Evolutionary conservation across 2,797 vertebrate genomes (phyloP), one percentile per base, ranked within the genome.

Genomic region (Periparus ater): DNA sequence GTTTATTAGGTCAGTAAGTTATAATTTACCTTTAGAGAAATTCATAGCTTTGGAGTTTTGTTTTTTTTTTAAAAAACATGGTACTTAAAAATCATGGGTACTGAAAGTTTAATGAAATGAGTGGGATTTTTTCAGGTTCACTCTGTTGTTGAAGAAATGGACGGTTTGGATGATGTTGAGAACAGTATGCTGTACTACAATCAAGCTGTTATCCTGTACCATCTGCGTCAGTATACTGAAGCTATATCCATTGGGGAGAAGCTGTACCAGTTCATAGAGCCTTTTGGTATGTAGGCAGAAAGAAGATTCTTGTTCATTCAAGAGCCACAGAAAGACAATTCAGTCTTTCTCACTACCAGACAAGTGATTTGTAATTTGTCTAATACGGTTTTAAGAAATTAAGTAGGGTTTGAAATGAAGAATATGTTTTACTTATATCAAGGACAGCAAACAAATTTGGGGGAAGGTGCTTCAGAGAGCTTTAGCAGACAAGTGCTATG

Each of bases 261-360:
- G 89, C 98, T 99, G 42, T 99, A 99, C 96, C 99, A 99, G 97
- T 99, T 99, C 65, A 98, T 99, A 94, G 99, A 99, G 96, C 99
- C 99, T 54, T 99, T 99, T 77, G 99, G 99, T 99, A 98, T 18
- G 99, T 98, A 57, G 55, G 57, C n/a, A 61, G 61, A 62, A 74
- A 29, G 85, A 67, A 66, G 30, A 22, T 42, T 45, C 73, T 88
- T 57, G 12, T 67, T 83, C 20, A 11, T 48, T 36, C 29, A n/a
- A 2, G 57, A 74, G 13, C n/a, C 79, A 27, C 54, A 66, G 48
- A 62, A 67, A 68, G 32, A 23, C 8, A 8, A 6, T 70, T 90
- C 14, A 13, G 8, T 30, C 67, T 76, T 73, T 84, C 48, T 86
- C 5, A 4, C 27, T 50, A 2, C 45, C 32, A 60, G 48, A 74